Base-by-base conservation (phyloP, 2,113 vertebrate genomes). In the Lepisosteus oculatus region DNA sequence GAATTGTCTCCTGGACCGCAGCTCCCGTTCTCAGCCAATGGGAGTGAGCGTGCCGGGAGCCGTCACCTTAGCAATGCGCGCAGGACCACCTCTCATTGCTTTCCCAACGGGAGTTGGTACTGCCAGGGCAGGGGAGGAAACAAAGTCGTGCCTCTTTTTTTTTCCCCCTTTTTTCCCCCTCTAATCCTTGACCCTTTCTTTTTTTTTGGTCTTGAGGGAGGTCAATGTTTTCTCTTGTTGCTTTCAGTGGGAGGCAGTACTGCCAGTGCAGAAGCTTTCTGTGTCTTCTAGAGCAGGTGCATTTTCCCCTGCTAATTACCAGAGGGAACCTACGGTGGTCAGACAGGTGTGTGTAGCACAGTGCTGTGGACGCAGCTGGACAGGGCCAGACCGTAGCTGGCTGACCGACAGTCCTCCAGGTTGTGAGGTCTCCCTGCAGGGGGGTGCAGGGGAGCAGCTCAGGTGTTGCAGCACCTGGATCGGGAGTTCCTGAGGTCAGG, bases 151-250 rank as follows among this genome's bases (percentile, higher is more conserved):
- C 65, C 57, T 41, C 43, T 44, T 55, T 61, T 59, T 54, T 68
- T 6, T 3, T 12, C 13, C 17, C 8, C 8, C n/a, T 59, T 3
- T n/a, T 59, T 59, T 59, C 11, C 14, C 14, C 14, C 11, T 59
- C 14, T 59, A 59, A 13, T 59, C n/a, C 11, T 59, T 59, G 7
- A 59, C 47, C 42, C 63, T 65, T 43, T 5, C 6, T 65, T 41
- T 8, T 43, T 43, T 65, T 55, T 72, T 9, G 55, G 29, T 73
- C 69, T 73, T 9, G 5, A 51, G 57, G 63, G 0, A 3, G 42
- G 73, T 74, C 68, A 81, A 70, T 72, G 70, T 73, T 84, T 82
- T 79, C 12, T 7, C 63, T 15, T 43, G 14, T 47, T 47, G 12
- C 43, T 66, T 51, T 51, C 5, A 66, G n/a, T 14, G 45, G 64